Base-by-base conservation (phyloP, 92 coral and sea anemone species). In the Hydrozoanthus gracilis region DNA sequence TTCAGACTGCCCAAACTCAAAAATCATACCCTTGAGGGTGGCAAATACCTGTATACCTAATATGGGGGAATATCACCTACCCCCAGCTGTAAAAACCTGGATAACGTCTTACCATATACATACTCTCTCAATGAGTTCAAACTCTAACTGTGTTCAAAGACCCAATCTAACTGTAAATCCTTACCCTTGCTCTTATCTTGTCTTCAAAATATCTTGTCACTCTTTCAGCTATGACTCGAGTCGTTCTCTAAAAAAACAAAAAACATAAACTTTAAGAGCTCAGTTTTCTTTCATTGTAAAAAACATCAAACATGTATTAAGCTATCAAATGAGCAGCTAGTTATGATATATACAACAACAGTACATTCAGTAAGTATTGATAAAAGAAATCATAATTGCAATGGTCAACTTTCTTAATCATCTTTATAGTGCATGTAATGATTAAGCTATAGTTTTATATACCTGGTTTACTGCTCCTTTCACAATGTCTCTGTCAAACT, bases 391-490 rank as follows among this genome's bases (percentile, higher is more conserved):
- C 39, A 27, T 27, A 27, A 27, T 2, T 27, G 39, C 39, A 27
- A 27, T 27, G 39, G 39, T 27, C 39, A 27, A 27, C 2, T 27
- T 27, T 27, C 39, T 27, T 27, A 27, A 27, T 2, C 39, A 27
- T 27, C 39, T 27, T 14, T 14, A 62, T 14, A 62, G 7, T n/a
- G 13, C 7, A 14, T 62, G 3, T 62, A 9, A 3, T 11, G 3
- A 62, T 14, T 3, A 62, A 62, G 6, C 8, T 15, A 47, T 18
- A 15, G 8, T 45, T 45, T 0, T 11, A 6, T 76, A 39, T 90
- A 97, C 99, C 92, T 92, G 91, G 88, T 97, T 97, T 55, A 97
- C 95, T 62, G 99, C 96, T 82, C 99, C 99, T 87, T 95, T 95
- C 61, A 95, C 94, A 61, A 97, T 93, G 74, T 97, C 99, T 79